Percentiles rank a stretch among this genome's conserved stretches.
These are phyloP conservation scores for Zaprionus inermis DNA, from an alignment of 1,140 invertebrate genomes.

Conservation along the genomic window DNA sequence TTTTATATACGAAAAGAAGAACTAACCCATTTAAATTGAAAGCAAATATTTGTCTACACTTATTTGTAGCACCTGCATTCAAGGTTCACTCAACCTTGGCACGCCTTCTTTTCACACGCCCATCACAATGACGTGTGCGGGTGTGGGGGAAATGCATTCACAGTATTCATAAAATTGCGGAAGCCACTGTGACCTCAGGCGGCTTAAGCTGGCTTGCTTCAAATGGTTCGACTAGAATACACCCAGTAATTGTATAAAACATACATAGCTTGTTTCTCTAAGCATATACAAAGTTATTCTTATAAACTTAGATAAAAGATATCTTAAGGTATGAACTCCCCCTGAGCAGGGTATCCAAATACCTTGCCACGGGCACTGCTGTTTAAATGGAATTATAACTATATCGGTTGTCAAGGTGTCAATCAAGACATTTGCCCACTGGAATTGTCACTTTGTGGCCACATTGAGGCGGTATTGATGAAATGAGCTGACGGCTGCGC, in stretches of 20 bases:
- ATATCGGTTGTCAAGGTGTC: conserved; percentile 24
- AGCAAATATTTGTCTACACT: background rate
- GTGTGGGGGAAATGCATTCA: background rate
- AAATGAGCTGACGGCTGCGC: background rate
- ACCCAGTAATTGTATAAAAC: background rate
- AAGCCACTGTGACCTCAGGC: background rate
- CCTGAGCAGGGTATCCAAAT: background rate
- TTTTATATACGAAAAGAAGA: background rate
- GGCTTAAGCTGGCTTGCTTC: background rate
- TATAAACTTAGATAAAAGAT: too few species aligned
- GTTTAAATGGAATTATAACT: conserved; percentile 10
- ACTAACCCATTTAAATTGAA: background rate
- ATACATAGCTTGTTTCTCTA: too few species aligned
- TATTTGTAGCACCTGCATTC: conserved; percentile 1
- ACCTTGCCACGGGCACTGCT: background rate
- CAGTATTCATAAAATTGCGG: background rate
- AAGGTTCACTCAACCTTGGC: conserved; percentile 2
- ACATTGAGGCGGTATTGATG: background rate
- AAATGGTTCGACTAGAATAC: background rate
- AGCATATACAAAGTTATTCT: too few species aligned
- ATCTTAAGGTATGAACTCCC: background rate
- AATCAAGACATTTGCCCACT: conserved; percentile 3
- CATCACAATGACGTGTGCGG: background rate
- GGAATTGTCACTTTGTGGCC: conserved; percentile 20
- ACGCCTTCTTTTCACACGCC: background rate